Conservation (phyloP, 2,113 vertebrate species). For the Oceanodroma tethys region DNA sequence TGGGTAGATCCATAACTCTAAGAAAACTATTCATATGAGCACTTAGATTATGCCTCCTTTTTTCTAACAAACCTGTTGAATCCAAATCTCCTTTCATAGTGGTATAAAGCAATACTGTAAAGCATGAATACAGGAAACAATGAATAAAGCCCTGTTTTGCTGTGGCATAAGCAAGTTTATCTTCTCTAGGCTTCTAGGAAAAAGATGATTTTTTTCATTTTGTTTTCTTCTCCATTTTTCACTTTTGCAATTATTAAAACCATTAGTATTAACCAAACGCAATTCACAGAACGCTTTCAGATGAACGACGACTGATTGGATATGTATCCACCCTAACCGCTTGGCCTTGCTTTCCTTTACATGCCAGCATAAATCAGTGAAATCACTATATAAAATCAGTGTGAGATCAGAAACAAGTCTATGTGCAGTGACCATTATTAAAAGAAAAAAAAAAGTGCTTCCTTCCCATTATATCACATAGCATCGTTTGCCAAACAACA, state of each 20-base stretch:
- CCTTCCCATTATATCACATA: not conserved
- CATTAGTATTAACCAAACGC: not conserved
- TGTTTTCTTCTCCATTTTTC: not conserved
- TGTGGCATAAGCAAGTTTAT: not conserved
- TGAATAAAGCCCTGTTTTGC: not conserved
- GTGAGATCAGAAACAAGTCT: not conserved
- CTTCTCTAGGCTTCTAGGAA: not conserved
- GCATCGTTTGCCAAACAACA: conserved; percentile 8
- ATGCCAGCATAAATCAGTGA: not conserved
- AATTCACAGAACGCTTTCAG: not conserved
- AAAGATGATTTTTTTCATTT: not conserved
- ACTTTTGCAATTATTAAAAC: not conserved
- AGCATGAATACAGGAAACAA: not conserved
- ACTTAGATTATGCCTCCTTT: not conserved
- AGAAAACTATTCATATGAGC: not conserved
- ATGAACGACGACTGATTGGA: not conserved
- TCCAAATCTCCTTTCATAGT: not conserved
- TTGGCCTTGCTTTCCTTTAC: not conserved
- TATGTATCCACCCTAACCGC: not conserved
- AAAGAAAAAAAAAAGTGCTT: not conserved
- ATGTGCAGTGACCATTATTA: not conserved
- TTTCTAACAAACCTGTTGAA: not conserved
- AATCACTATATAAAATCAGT: not conserved
- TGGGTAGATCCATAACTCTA: not conserved
- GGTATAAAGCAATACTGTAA: not conserved